A percentile compares a stretch with the other conserved stretches of the same genome.
These are phyloP conservation scores for Tetranychus cinnabarinus DNA, from an alignment of 1,140 invertebrate species.

Conservation along the genomic window DNA sequence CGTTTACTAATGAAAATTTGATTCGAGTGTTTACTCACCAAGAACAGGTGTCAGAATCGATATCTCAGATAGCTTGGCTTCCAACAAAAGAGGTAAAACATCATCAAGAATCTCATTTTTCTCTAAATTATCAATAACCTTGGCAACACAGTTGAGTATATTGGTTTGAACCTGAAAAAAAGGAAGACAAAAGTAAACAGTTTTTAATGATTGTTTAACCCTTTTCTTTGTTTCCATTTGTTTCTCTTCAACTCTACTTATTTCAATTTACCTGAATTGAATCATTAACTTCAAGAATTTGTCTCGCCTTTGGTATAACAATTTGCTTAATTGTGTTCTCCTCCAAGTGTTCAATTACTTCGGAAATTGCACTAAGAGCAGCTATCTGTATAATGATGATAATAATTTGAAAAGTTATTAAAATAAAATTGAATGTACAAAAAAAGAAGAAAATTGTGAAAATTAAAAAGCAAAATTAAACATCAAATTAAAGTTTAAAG, in stretches of 20 bases:
- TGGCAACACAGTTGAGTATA: constrained; percentile 29
- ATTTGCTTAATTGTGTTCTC: constrained; percentile 53
- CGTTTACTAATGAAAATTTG: too few relatives aligned
- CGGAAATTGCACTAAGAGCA: constrained; percentile 63
- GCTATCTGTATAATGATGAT: constrained; percentile 34
- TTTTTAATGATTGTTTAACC: too few relatives aligned
- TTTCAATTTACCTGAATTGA: constrained; percentile 21
- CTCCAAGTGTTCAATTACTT: constrained; percentile 59
- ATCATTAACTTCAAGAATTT: constrained; percentile 61
- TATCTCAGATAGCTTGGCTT: constrained; percentile 61
- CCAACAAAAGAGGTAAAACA: constrained; percentile 62
- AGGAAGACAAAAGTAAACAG: not conserved
- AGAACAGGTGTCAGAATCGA: constrained; percentile 26
- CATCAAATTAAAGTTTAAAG: not conserved
- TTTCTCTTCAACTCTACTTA: too few relatives aligned
- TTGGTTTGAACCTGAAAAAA: constrained; percentile 18
- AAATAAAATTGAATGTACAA: not conserved
- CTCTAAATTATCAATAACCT: constrained; percentile 55
- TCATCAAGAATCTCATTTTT: constrained; percentile 69
- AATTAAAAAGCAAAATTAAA: not conserved
- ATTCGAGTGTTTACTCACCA: constrained; percentile 17
- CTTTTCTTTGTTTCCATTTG: too few relatives aligned
- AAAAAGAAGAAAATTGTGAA: not conserved
- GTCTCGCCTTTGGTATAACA: constrained; percentile 62
- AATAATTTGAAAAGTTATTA: not conserved